Percentiles rank a stretch among this genome's conserved stretches.
phyloP scores from a whole-genome alignment of 2,888 invertebrate genomes.

The Orthonychiurus folsomi region DNA sequence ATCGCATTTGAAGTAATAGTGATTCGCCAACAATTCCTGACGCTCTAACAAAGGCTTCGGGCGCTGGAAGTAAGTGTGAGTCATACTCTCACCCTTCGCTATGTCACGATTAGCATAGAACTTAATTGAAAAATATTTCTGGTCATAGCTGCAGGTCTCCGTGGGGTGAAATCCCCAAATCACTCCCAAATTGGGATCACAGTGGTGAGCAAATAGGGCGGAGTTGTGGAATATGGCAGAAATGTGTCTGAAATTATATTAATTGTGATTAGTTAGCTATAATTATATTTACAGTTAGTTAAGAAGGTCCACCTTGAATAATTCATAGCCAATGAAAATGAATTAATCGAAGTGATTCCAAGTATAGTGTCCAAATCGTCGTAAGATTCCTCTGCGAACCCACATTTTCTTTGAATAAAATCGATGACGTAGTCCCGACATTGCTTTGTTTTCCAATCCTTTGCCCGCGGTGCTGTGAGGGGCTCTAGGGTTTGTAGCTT shows the following conservation, averaged over 20 bases:
- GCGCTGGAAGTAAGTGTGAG: slow-evolving; percentile 5
- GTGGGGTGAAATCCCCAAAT: slow-evolving; percentile 11
- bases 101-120: slow-evolving; percentile 8
- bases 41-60: slow-evolving; percentile 2
- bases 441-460: slow-evolving; percentile 9
- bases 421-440: background rate
- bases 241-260: slow-evolving; percentile 3
- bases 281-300: no score
- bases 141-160: background rate
- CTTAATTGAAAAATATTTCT: slow-evolving; percentile 13
- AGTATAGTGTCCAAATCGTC: background rate
- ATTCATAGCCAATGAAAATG: slow-evolving; percentile 4
- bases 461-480: background rate
- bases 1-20: slow-evolving; percentile 11
- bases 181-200: slow-evolving; percentile 9
- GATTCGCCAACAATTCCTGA: background rate
- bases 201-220: slow-evolving; percentile 9
- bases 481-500: background rate
- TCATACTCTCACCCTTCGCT: background rate
- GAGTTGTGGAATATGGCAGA: slow-evolving; percentile 6
- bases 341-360: slow-evolving; percentile 8
- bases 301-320: background rate
- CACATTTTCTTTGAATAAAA: slow-evolving; percentile 10
- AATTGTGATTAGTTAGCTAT: no score
- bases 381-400: background rate